phyloP scores from a whole-genome alignment of 1,140 invertebrate species.

The Panulirus ornatus region DNA sequence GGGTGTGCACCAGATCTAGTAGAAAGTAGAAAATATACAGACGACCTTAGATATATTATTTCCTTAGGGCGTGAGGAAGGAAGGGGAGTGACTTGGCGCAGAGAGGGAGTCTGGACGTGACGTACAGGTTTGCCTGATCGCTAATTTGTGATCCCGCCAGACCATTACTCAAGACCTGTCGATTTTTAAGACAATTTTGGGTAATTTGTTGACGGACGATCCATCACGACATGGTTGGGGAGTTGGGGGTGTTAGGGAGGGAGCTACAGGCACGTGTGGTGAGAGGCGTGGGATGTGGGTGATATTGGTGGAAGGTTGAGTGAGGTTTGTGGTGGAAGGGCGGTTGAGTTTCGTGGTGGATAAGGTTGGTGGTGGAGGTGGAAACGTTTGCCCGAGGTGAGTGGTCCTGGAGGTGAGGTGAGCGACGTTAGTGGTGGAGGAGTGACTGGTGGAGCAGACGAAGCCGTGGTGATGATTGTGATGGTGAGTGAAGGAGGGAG shows the following conservation, averaged over 20 bases:
- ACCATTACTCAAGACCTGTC: slow-evolving; percentile 13
- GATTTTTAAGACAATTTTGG: slow-evolving; percentile 15
- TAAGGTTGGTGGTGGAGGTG: background rate
- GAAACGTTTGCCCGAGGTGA: background rate
- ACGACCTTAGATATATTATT: too few relatives aligned
- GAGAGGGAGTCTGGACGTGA: too few relatives aligned
- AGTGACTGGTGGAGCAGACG: background rate
- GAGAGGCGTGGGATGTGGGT: background rate
- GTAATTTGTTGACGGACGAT: slow-evolving; percentile 22
- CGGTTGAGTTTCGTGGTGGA: background rate
- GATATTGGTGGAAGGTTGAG: background rate
- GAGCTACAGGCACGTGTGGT: background rate
- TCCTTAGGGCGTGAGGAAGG: too few relatives aligned
- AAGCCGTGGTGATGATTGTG: background rate
- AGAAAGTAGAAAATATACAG: too few relatives aligned
- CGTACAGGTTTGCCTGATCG: too few relatives aligned
- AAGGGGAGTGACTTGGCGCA: too few relatives aligned
- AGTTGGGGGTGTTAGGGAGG: background rate
- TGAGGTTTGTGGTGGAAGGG: background rate
- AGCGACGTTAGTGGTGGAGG: background rate
- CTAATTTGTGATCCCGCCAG: too few relatives aligned
- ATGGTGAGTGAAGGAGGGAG: background rate
- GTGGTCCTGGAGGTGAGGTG: background rate
- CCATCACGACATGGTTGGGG: background rate
- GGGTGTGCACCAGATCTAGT: too few relatives aligned